These are phyloP conservation scores for Strongylocentrotus purpuratus DNA, from an alignment of 35 echinoderm and acorn worm species.

Conservation along the genomic window DNA sequence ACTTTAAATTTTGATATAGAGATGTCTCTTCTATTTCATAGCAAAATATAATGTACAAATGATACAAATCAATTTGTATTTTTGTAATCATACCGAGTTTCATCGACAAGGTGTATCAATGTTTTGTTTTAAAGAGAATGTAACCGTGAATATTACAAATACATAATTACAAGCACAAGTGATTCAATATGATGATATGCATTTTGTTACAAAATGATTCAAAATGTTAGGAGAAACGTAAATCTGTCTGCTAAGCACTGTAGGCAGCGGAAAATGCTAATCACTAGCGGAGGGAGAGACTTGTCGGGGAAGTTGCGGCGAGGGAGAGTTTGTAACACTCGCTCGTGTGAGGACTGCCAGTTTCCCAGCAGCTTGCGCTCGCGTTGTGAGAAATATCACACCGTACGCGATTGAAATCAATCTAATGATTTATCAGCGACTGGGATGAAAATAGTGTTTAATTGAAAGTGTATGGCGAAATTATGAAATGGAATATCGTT, in stretches of 20 bases:
- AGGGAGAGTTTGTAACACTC: conserved; percentile 7
- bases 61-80: too few relatives aligned
- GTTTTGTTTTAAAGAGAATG: too few relatives aligned
- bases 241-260: background rate
- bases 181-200: background rate
- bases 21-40: too few relatives aligned
- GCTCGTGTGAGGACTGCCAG: background rate
- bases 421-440: background rate
- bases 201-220: background rate
- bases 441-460: background rate
- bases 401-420: background rate
- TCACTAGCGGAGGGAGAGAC: background rate
- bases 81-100: too few relatives aligned
- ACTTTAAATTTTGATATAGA: too few relatives aligned
- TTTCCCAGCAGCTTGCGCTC: background rate
- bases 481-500: background rate
- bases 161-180: too few relatives aligned
- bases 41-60: too few relatives aligned
- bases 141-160: too few relatives aligned
- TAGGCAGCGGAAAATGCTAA: background rate
- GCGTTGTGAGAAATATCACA: background rate
- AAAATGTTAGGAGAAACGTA: background rate
- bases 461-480: background rate
- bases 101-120: too few relatives aligned
- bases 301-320: background rate